phyloP scores from a whole-genome alignment of 64 coral and sea anemone genomes.

The Acropora tenuis region DNA sequence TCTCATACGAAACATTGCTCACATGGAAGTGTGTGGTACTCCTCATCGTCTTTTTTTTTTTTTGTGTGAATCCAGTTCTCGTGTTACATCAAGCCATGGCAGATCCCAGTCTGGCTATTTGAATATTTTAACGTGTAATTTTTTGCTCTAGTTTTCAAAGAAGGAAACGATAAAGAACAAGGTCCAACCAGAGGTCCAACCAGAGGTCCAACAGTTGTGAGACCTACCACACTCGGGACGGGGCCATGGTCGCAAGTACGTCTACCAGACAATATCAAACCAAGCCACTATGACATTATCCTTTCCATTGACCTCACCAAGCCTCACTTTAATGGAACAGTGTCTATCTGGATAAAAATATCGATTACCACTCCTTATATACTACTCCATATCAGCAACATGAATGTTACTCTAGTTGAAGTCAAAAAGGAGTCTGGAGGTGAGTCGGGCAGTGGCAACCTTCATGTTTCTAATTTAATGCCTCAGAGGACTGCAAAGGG shows the following conservation, averaged over 20 bases:
- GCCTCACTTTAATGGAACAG: slow-evolving; percentile 58
- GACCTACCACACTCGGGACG: not conserved
- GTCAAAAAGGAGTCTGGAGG: slow-evolving; percentile 15
- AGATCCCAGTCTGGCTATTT: not conserved
- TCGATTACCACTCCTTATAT: slow-evolving; percentile 30
- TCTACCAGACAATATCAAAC: slow-evolving; percentile 55
- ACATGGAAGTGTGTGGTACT: no score
- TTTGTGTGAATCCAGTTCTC: no score
- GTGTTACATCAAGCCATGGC: no score
- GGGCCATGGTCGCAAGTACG: slow-evolving; percentile 78
- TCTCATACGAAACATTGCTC: no score
- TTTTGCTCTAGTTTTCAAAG: not conserved
- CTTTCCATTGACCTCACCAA: slow-evolving; percentile 59
- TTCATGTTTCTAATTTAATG: no score
- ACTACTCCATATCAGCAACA: slow-evolving; percentile 56
- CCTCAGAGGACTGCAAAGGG: no score
- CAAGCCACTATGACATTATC: slow-evolving; percentile 69
- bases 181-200: no score
- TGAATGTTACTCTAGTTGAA: slow-evolving; percentile 17
- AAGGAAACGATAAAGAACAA: not conserved
- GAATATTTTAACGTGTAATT: not conserved
- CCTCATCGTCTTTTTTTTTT: no score
- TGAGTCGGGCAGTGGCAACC: not conserved
- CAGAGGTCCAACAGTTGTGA: no score
- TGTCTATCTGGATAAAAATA: slow-evolving; percentile 58